Evolutionary conservation across 2,113 vertebrate genomes (phyloP), one percentile per base, ranked within the genome.

Genomic region (Prunella himalayana): DNA sequence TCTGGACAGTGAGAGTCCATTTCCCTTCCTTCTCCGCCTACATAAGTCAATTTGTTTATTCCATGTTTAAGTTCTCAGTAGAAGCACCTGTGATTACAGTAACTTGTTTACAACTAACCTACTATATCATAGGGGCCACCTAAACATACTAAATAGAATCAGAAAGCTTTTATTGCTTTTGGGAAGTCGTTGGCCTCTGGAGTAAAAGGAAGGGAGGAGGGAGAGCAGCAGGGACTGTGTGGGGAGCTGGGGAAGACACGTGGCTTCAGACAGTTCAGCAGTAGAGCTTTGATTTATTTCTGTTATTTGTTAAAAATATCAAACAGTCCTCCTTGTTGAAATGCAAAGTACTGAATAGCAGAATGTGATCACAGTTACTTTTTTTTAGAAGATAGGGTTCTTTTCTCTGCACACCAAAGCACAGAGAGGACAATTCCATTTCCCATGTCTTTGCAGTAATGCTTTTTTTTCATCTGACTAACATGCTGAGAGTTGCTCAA

Each of bases 241-340:
- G 3, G 77, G 37, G 60, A 60, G 49, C n/a, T 31, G 54, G 33
- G 15, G 33, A 76, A 31, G 78, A 50, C 56, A 44, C 7, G 8
- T 24, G 54, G 56, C 80, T 88, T 69, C 64, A 61, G 64, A 28
- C 17, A 13, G 65, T 50, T 91, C 82, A 61, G 81, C 88, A 94
- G 60, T 6, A 84, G 91, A 51, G 68, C 66, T 82, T 88, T 69
- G 59, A 79, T 89, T 91, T 91, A 92, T 84, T 91, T 84, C 63
- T 90, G 56, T 89, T 83, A 53, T 88, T 87, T 70, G 61, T 63
- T 90, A 64, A 92, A 85, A 85, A 77, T 82, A 92, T 57, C 73
- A 51, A 24, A 49, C 57, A 56, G 53, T 57, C 65, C 37, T 84
- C 72, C 28, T 61, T 73, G 33, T 71, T 96, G 65, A 92, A 96